Conservation (phyloP, 2,113 vertebrate genomes). For the Lasiurus cinereus region DNA sequence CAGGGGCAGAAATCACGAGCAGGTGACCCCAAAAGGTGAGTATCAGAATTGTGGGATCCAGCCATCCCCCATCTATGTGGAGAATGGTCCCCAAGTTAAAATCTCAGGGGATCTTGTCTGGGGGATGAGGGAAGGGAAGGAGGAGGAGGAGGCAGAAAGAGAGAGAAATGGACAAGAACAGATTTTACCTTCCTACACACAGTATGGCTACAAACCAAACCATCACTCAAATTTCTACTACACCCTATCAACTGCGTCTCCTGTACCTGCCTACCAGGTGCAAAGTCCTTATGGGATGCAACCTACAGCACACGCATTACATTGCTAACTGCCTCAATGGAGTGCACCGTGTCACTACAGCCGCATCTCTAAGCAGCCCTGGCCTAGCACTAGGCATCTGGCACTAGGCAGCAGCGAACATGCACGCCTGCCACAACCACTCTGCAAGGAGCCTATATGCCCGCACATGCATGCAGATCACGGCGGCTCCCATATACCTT, state of each 20-base stretch:
- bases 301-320: slow-evolving; percentile 86
- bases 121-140: neutral
- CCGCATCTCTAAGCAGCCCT: slow-evolving; percentile 97
- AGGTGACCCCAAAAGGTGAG: neutral
- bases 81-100: neutral
- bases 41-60: neutral
- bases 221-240: neutral
- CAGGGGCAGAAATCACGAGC: neutral
- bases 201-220: neutral
- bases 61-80: neutral
- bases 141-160: neutral
- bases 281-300: neutral
- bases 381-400: slow-evolving; percentile 98
- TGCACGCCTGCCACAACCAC: slow-evolving; percentile 95
- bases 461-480: slow-evolving; percentile 94
- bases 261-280: neutral
- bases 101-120: neutral
- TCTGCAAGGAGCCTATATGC: slow-evolving; percentile 96
- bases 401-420: slow-evolving; percentile 92
- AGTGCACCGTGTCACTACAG: slow-evolving; percentile 98
- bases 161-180: neutral
- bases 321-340: slow-evolving; percentile 98
- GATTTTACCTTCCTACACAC: neutral
- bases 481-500: slow-evolving; percentile 86
- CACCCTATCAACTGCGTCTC: neutral